Percentiles rank a stretch among this genome's conserved stretches.
phyloP scores from a whole-genome alignment of 1,140 invertebrate species.

The Papilio helenus region DNA sequence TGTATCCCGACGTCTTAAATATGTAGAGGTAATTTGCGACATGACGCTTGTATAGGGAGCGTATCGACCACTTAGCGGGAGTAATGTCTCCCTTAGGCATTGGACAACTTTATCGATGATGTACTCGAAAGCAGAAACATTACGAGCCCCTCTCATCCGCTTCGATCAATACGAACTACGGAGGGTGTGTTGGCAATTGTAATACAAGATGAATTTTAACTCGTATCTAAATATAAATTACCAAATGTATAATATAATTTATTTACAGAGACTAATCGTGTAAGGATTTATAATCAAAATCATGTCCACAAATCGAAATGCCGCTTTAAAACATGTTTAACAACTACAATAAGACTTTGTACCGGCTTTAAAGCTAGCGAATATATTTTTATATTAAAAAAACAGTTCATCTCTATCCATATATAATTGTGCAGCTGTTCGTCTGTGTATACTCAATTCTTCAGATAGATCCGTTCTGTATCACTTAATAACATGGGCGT shows the following conservation, averaged over 20 bases:
- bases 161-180: background rate
- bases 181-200: background rate
- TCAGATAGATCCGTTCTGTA: slow-evolving; percentile 14
- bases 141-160: slow-evolving; percentile 6
- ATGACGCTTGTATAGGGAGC: slow-evolving; percentile 23
- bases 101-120: slow-evolving; percentile 34
- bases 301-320: too few relatives aligned
- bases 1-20: slow-evolving; percentile 20
- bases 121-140: slow-evolving; percentile 19
- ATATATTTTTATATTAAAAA: too few relatives aligned
- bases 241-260: too few relatives aligned
- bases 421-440: background rate
- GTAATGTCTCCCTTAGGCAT: slow-evolving; percentile 32
- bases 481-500: slow-evolving; percentile 46
- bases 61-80: slow-evolving; percentile 30
- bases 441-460: background rate
- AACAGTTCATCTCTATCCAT: background rate
- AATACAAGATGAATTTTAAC: background rate
- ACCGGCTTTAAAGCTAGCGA: too few relatives aligned
- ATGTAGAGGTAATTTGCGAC: slow-evolving; percentile 29
- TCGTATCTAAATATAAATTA: too few relatives aligned
- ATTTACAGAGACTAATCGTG: too few relatives aligned
- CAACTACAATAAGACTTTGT: too few relatives aligned
- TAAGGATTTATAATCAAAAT: too few relatives aligned
- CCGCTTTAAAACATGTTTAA: too few relatives aligned